Percentiles rank a stretch among this genome's conserved stretches.
Evolutionary conservation across 2,888 invertebrate genomes (phyloP).

Genomic region (Diadegma fenestrale): DNA sequence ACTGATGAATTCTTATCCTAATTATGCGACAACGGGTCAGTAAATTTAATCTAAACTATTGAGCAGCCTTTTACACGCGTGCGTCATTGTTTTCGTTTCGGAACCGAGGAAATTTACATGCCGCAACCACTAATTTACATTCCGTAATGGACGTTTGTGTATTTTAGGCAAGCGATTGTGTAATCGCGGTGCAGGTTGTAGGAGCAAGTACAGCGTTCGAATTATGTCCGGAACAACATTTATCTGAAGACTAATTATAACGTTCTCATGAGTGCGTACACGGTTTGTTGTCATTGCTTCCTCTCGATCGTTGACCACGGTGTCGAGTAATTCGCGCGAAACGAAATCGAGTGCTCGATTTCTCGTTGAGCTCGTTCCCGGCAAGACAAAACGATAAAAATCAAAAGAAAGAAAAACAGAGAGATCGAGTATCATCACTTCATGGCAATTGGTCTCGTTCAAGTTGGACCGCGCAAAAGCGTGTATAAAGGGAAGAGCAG

Average conservation of each 20-base stretch:
- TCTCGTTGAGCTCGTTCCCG: constrained; percentile 4
- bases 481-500: constrained; percentile 35
- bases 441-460: constrained; percentile 10
- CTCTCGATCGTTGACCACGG: constrained; percentile 11
- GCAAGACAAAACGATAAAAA: neutral
- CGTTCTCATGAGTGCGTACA: constrained; percentile 26
- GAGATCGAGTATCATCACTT: neutral
- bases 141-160: neutral
- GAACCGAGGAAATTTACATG: constrained; percentile 13
- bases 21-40: neutral
- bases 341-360: neutral
- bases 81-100: neutral
- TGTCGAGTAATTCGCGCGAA: neutral
- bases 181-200: neutral
- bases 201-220: neutral
- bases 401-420: neutral
- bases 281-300: constrained; percentile 33
- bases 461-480: constrained; percentile 10
- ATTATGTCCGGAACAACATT: constrained; percentile 41
- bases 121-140: constrained; percentile 29
- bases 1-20: neutral
- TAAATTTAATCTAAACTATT: neutral
- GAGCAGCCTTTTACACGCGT: neutral
- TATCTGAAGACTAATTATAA: constrained; percentile 48
- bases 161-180: neutral